Base-by-base conservation (phyloP, 2,113 vertebrate genomes). In the Pomatostomus ruficeps region DNA sequence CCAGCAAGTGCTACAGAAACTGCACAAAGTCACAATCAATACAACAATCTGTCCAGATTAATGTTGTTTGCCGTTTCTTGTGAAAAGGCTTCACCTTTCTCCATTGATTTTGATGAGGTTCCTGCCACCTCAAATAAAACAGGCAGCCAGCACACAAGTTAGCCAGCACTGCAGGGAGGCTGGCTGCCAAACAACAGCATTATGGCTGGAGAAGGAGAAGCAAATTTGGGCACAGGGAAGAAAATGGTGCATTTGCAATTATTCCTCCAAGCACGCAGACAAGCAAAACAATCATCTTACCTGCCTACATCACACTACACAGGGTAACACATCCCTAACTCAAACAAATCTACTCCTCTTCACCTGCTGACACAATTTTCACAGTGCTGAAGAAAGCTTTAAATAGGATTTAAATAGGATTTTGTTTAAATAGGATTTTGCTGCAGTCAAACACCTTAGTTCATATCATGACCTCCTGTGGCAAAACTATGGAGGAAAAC, bases 111-210 rank as follows among this genome's bases (percentile, higher is more conserved):
- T 84, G 49, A 81, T 42, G 65, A 77, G 33, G 61, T 48, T 86
- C 59, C 89, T 93, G 88, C 62, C 91, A 89, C 31, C 79, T 91
- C 85, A 63, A 59, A 91, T 87, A 73, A 91, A 93, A 63, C 6
- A 36, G 42, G 59, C 81, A 93, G 92, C 58, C 81, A 85, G 79
- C 75, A 85, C 49, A 5, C 63, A 83, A 73, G 66, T 26, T 49
- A 82, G 75, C 52, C 40, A 78, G 86, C 17, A 52, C 92, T 90
- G 88, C 79, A 84, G 73, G 79, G 52, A 63, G 71, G 82, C 88
- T 86, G 29, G 33, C 54, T 93, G 88, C 93, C 92, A 93, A 93
- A 84, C 31, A 79, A 11, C 61, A 85, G 31, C 23, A 25, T 11
- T 89, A 31, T 43, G 17, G 49, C 22, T 43, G 42, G 28, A 49